These are phyloP conservation scores for Brachyalestes nurse DNA, from an alignment of 2,797 vertebrate species.

Conservation along the genomic window DNA sequence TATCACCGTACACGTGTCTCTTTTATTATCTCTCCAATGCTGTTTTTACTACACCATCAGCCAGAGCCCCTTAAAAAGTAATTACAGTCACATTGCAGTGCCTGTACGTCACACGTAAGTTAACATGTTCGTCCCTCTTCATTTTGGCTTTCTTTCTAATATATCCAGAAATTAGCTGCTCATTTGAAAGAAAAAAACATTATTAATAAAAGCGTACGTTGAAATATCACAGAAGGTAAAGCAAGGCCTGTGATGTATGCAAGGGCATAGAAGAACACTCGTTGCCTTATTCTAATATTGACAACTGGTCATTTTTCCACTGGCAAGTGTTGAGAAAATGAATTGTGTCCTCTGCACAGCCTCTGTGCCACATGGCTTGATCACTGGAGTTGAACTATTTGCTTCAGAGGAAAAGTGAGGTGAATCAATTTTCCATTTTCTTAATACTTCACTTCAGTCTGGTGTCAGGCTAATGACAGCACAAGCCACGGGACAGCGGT, in stretches of 20 bases:
- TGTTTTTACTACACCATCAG: background rate
- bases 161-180: background rate
- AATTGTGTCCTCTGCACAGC: background rate
- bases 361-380: slow-evolving; percentile 4
- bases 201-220: background rate
- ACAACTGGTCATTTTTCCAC: background rate
- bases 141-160: background rate
- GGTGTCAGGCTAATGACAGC: slow-evolving; percentile 76
- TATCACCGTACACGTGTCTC: background rate
- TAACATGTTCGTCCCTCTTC: background rate
- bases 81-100: background rate
- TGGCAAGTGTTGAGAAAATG: background rate
- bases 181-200: background rate
- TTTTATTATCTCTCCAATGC: background rate
- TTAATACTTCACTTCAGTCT: slow-evolving; percentile 76
- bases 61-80: background rate
- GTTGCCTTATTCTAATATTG: slow-evolving; percentile 1
- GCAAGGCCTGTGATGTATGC: background rate
- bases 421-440: slow-evolving; percentile 84
- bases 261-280: background rate
- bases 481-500: slow-evolving; percentile 70
- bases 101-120: background rate
- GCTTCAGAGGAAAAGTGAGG: slow-evolving; percentile 73
- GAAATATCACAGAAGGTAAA: background rate
- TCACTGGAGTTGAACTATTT: slow-evolving; percentile 67